Conservation (phyloP, 2,888 invertebrate genomes). For the Heliconius hortense region DNA sequence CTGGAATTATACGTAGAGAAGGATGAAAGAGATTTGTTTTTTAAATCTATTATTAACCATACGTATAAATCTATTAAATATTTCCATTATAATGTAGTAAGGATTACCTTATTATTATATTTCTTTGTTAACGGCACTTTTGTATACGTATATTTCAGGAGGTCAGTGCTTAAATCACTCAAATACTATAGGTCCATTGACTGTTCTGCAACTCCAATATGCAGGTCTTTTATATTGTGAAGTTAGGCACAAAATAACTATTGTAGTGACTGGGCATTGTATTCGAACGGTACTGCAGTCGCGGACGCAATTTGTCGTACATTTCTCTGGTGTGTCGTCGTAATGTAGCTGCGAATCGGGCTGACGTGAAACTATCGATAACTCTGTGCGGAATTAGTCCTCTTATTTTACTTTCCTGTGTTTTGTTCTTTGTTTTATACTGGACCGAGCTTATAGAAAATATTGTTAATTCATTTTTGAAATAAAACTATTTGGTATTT, state of each 20-base stretch:
- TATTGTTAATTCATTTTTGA: conserved; percentile 51
- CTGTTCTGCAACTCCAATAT: conserved; percentile 34
- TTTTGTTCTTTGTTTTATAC: conserved; percentile 40
- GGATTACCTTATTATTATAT: background rate
- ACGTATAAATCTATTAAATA: background rate
- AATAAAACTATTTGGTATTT: background rate
- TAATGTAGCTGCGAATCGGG: conserved; percentile 68
- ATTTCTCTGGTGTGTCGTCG: conserved; percentile 71
- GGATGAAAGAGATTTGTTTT: background rate
- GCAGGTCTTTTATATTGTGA: conserved; percentile 45
- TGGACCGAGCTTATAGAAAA: conserved; percentile 51
- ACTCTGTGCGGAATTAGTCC: conserved; percentile 66
- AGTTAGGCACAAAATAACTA: conserved; percentile 69
- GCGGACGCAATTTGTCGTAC: conserved; percentile 72
- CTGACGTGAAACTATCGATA: conserved; percentile 70
- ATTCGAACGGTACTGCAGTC: conserved; percentile 54
- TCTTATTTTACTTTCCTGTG: conserved; percentile 59
- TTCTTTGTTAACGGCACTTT: background rate
- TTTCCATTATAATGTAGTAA: background rate
- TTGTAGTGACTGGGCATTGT: conserved; percentile 63
- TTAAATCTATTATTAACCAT: background rate
- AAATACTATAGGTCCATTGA: conserved; percentile 11
- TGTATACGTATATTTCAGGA: background rate
- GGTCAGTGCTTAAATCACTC: conserved; percentile 12
- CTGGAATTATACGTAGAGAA: background rate